Evolutionary conservation across 2,888 invertebrate genomes (phyloP).

Genomic region (Melanargia galathea): DNA sequence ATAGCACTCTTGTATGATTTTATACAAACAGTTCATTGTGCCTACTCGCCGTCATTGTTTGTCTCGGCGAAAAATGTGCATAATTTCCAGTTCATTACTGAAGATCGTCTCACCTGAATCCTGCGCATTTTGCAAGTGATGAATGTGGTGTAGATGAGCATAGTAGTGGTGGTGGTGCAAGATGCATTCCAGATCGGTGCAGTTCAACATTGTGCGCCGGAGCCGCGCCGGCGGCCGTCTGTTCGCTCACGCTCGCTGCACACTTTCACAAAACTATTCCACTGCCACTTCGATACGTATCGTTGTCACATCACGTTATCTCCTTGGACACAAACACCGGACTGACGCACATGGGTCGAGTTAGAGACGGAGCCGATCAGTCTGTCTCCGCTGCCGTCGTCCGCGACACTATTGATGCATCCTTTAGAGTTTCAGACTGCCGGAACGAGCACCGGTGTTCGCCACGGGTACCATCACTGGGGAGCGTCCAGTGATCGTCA

Average conservation of each 20-base stretch:
- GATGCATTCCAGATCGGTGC: slow-evolving; percentile 90
- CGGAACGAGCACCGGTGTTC: slow-evolving; percentile 53
- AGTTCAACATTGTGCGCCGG: slow-evolving; percentile 86
- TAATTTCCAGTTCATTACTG: slow-evolving; percentile 34
- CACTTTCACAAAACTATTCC: slow-evolving; percentile 82
- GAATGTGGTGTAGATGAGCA: slow-evolving; percentile 87
- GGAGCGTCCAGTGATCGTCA: slow-evolving; percentile 53
- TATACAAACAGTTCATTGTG: slow-evolving; percentile 69
- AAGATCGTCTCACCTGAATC: slow-evolving; percentile 77
- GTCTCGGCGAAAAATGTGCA: slow-evolving; percentile 45
- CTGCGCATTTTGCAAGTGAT: slow-evolving; percentile 85
- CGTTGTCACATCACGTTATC: slow-evolving; percentile 81
- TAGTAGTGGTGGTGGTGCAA: slow-evolving; percentile 89
- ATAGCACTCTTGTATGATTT: slow-evolving; percentile 64
- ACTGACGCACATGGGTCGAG: slow-evolving; percentile 51
- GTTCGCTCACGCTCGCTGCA: slow-evolving; percentile 72
- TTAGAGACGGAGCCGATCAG: slow-evolving; percentile 64
- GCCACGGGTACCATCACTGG: slow-evolving; percentile 57
- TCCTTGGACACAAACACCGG: slow-evolving; percentile 62
- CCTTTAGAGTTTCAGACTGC: slow-evolving; percentile 55
- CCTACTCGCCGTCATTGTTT: slow-evolving; percentile 61
- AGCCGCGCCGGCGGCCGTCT: slow-evolving; percentile 55
- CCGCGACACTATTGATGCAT: slow-evolving; percentile 45
- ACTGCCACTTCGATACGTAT: slow-evolving; percentile 72
- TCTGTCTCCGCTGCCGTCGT: slow-evolving; percentile 46